Conservation (phyloP, 1,140 invertebrate species). For the Leptinotarsa texana region DNA sequence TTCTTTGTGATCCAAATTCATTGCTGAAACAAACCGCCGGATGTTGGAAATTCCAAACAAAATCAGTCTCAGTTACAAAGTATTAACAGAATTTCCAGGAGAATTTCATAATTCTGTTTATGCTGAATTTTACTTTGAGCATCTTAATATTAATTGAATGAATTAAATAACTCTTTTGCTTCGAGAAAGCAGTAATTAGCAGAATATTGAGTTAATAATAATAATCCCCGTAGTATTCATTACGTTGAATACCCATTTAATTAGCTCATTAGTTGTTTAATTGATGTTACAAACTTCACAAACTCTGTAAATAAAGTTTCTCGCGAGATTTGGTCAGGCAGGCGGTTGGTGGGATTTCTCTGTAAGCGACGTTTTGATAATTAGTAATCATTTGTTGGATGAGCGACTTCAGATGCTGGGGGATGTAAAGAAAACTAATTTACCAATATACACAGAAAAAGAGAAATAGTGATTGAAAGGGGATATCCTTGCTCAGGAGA, state of each 20-base stretch:
- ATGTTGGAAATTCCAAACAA: background rate
- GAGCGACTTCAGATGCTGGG: background rate
- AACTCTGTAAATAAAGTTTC: constrained; percentile 49
- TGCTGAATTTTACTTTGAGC: constrained; percentile 34
- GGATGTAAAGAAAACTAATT: background rate
- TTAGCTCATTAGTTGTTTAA: constrained; percentile 58
- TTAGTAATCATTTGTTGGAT: constrained; percentile 17
- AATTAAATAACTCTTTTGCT: constrained; percentile 49
- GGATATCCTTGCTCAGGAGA: too few species aligned
- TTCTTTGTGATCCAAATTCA: too few species aligned
- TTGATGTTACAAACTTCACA: constrained; percentile 55
- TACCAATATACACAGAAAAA: too few species aligned
- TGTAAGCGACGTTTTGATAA: constrained; percentile 18
- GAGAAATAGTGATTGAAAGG: too few species aligned
- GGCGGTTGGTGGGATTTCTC: background rate
- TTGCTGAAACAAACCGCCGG: too few species aligned
- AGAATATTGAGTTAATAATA: constrained; percentile 55
- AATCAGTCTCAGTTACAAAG: constrained; percentile 5
- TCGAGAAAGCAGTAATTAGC: constrained; percentile 51
- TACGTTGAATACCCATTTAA: constrained; percentile 57
- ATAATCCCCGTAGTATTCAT: constrained; percentile 56
- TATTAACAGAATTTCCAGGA: constrained; percentile 15
- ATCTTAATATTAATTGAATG: constrained; percentile 46
- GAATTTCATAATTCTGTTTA: constrained; percentile 24
- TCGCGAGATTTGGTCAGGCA: constrained; percentile 15